A percentile compares a stretch with the other conserved stretches of the same genome.
Evolutionary conservation across 2,888 invertebrate genomes (phyloP).

Genomic region (Eristalis intricaria): DNA sequence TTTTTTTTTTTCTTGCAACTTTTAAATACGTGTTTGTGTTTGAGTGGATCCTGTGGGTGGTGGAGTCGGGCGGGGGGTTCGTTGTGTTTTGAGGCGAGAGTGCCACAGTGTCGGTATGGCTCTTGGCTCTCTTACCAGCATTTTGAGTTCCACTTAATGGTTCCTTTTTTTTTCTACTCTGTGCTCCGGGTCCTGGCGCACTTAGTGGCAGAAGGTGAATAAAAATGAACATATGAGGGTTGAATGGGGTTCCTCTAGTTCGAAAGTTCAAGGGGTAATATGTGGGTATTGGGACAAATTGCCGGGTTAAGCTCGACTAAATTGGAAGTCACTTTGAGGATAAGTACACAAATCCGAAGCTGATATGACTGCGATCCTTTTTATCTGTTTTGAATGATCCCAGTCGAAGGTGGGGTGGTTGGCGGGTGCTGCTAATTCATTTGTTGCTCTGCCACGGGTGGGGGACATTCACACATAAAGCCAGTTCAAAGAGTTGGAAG

Average conservation of each 20-base stretch:
- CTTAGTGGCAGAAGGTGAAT: slow-evolving; percentile 11
- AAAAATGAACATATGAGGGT: background rate
- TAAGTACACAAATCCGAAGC: background rate
- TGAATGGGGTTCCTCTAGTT: background rate
- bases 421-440: background rate
- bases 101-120: background rate
- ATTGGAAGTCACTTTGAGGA: slow-evolving; percentile 11
- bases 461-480: no score
- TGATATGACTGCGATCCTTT: background rate
- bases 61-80: background rate
- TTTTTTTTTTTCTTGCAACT: slow-evolving; percentile 18
- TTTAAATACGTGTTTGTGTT: slow-evolving; percentile 14
- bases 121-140: background rate
- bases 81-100: slow-evolving; percentile 22
- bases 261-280: slow-evolving; percentile 15
- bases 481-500: no score
- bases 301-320: slow-evolving; percentile 41
- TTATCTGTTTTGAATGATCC: background rate
- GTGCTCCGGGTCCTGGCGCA: background rate
- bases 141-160: background rate
- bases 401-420: background rate
- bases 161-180: background rate
- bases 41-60: slow-evolving; percentile 18
- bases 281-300: slow-evolving; percentile 32
- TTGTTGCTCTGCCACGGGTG: background rate